phyloP scores from a whole-genome alignment of 2,888 invertebrate species.

The Atherix ibis region DNA sequence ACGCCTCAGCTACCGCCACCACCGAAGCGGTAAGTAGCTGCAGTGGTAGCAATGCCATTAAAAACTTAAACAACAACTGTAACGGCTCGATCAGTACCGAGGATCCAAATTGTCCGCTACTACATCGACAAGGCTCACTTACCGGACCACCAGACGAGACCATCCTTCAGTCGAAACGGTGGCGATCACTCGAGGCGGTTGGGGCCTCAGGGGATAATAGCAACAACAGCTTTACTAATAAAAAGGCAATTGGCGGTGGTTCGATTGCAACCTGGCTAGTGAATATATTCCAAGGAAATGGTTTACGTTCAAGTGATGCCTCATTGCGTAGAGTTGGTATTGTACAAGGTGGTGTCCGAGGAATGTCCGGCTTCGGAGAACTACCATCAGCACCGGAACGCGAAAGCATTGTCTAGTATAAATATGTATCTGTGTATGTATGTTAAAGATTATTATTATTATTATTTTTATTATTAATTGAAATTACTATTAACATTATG shows the following conservation, averaged over 20 bases:
- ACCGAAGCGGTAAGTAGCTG: neutral
- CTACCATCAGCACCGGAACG: slow-evolving; percentile 26
- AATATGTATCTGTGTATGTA: too few relatives aligned
- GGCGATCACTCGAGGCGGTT: slow-evolving; percentile 64
- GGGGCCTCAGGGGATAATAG: slow-evolving; percentile 16
- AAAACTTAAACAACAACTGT: slow-evolving; percentile 32
- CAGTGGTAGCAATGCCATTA: slow-evolving; percentile 10
- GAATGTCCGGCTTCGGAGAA: slow-evolving; percentile 26
- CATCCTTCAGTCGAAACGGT: slow-evolving; percentile 46
- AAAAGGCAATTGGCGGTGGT: slow-evolving; percentile 43
- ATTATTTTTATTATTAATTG: too few relatives aligned
- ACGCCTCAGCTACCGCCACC: slow-evolving; percentile 10
- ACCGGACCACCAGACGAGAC: slow-evolving; percentile 25
- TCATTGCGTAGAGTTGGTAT: slow-evolving; percentile 25
- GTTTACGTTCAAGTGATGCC: slow-evolving; percentile 44
- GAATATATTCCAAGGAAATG: slow-evolving; percentile 57
- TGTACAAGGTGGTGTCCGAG: slow-evolving; percentile 22
- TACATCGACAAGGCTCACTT: slow-evolving; percentile 30
- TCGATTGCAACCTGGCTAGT: slow-evolving; percentile 58
- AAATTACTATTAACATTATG: too few relatives aligned
- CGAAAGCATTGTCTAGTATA: slow-evolving; percentile 29
- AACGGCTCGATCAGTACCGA: slow-evolving; percentile 30
- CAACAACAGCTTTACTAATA: slow-evolving; percentile 23
- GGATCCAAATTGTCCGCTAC: slow-evolving; percentile 26
- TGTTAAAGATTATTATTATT: too few relatives aligned